Percentiles rank a stretch among this genome's conserved stretches.
phyloP scores from a whole-genome alignment of 2,797 vertebrate genomes.

The Alfaro cultratus region DNA sequence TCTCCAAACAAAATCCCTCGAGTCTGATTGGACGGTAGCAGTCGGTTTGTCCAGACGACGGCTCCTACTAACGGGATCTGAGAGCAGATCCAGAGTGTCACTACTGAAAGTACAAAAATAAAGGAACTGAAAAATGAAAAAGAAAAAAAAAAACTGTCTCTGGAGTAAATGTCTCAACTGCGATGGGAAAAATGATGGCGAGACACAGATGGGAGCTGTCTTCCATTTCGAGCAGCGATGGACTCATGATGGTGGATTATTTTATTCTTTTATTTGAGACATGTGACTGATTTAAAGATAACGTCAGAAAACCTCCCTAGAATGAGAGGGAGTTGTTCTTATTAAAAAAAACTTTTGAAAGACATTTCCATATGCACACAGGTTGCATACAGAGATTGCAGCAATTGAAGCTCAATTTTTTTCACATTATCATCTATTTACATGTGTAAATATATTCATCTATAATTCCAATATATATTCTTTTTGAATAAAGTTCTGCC shows the following conservation, averaged over 20 bases:
- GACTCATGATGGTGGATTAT: constrained; percentile 29
- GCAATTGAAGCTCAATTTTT: constrained; percentile 66
- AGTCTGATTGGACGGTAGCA: not conserved
- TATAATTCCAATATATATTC: constrained; percentile 71
- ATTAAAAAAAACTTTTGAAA: constrained; percentile 19
- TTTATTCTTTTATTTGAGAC: constrained; percentile 6
- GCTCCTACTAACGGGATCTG: constrained; percentile 8
- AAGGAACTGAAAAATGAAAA: constrained; percentile 31
- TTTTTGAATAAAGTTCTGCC: constrained; percentile 74
- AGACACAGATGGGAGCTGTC: constrained; percentile 33
- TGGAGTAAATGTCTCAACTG: constrained; percentile 28
- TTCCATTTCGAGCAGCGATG: constrained; percentile 56
- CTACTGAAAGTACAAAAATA: constrained; percentile 21
- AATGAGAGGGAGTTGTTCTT: constrained; percentile 9
- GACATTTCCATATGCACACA: constrained; percentile 53
- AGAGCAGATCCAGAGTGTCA: constrained; percentile 10
- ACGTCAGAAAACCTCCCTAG: constrained; percentile 9
- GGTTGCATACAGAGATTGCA: constrained; percentile 48
- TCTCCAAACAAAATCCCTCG: not conserved
- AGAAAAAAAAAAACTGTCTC: constrained; percentile 29
- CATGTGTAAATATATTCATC: constrained; percentile 78
- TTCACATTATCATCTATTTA: constrained; percentile 71
- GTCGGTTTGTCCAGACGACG: not conserved
- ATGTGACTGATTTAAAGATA: constrained; percentile 13
- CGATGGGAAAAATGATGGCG: constrained; percentile 3